These are phyloP conservation scores for Pyrgus malvae DNA, from an alignment of 2,888 invertebrate genomes.

Conservation along the genomic window DNA sequence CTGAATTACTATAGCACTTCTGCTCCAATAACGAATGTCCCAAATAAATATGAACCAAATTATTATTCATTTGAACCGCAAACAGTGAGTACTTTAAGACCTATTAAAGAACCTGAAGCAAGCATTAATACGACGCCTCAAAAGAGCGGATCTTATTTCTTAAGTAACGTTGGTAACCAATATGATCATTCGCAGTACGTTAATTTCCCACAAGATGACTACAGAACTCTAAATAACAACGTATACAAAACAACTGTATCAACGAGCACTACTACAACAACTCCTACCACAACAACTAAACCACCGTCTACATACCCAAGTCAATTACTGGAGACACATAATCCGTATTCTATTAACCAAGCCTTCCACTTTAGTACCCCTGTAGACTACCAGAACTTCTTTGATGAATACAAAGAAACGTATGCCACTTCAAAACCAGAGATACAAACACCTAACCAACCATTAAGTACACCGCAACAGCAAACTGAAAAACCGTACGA, in stretches of 20 bases:
- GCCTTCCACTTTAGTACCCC: constrained; percentile 76
- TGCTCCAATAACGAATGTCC: constrained; percentile 54
- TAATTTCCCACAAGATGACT: constrained; percentile 44
- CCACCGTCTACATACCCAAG: constrained; percentile 63
- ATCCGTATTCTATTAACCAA: constrained; percentile 76
- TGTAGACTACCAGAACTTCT: constrained; percentile 67
- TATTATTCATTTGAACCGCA: constrained; percentile 74
- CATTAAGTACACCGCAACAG: constrained; percentile 38
- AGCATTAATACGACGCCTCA: constrained; percentile 40
- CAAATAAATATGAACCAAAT: constrained; percentile 52
- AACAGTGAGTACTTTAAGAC: constrained; percentile 57
- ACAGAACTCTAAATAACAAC: constrained; percentile 37
- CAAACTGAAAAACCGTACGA: constrained; percentile 45
- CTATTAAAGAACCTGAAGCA: constrained; percentile 46
- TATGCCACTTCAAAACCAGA: constrained; percentile 46
- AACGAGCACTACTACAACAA: constrained; percentile 48
- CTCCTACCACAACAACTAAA: constrained; percentile 55
- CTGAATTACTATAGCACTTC: constrained; percentile 70
- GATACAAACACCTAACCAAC: constrained; percentile 40
- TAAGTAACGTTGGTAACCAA: constrained; percentile 50
- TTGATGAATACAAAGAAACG: constrained; percentile 64
- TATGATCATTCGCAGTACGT: constrained; percentile 52
- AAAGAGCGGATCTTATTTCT: constrained; percentile 58
- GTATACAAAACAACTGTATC: constrained; percentile 52
- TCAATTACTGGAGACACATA: constrained; percentile 70